Evolutionary conservation across 2,113 vertebrate genomes (phyloP), one percentile per base, ranked within the genome.

Genomic region (Abramis brama): DNA sequence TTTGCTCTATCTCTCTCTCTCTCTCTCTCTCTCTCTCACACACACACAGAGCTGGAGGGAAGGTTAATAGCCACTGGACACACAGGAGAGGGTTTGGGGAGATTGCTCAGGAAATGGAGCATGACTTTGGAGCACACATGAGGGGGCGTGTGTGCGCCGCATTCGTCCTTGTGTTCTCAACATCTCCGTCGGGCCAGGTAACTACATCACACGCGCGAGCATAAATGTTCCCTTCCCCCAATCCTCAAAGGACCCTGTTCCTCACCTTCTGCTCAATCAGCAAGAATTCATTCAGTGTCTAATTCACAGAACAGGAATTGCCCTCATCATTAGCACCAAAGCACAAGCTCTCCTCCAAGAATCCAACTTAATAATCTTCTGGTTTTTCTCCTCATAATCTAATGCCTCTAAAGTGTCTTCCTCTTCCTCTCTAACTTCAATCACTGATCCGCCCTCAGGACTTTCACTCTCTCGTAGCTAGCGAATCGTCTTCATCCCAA

Each of bases 101-200:
- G 92, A 90, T 86, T 88, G 89, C 87, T 86, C 88, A 87, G 92
- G 90, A 89, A 88, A 90, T 85, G 89, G 89, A 92, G 90, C 89
- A 82, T 50, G 70, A 91, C 91, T 91, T 91, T 70, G 88, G 88
- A 89, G 83, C 75, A 88, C 68, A 76, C 84, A 80, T 55, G 87
- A 88, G 89, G 83, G 90, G 59, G 66, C 79, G 52, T 50, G 82
- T 60, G 27, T 10, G 59, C 39, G 25, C 84, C 79, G 62, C 73
- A 87, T 84, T n/a, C 5, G 64, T 89, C 39, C 89, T 91, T 89
- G 86, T 85, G 68, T 91, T 90, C 84, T 87, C 50, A 47, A 30
- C 68, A 19, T 88, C 85, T 85, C 57, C 45, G 19, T 60, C 3
- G 43, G 27, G 27, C 27, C 81, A 85, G 83, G 57, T 84, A 88